Base-by-base conservation (phyloP, 2,888 invertebrate genomes). In the Hartigia nigra region DNA sequence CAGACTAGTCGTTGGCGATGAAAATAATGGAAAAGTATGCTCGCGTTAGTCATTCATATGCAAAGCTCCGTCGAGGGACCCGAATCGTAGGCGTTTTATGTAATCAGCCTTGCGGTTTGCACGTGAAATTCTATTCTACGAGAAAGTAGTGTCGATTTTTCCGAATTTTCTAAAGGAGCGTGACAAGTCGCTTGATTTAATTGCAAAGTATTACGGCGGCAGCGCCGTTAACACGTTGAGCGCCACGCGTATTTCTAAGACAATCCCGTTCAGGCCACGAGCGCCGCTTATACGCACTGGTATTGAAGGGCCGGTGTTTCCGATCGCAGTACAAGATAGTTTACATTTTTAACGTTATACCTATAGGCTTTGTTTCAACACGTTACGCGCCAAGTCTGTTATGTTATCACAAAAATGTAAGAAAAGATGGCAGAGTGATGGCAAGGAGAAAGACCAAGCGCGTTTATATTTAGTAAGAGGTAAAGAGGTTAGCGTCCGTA, bases 91-190 rank as follows among this genome's bases (percentile, higher is more conserved):
- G 31, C 31, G 12, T 31, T 34, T 32, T 14, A 78, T 31, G 14
- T n/a, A 74, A 9, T n/a, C 55, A 5, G 69, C 55, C 4, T 39
- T 12, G 9, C 55, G 86, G 34, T 86, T 85, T n/a, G 69, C 78
- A 1, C 83, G 82, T 0, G 86, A 86, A 78, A 78, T 82, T 3
- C 76, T 70, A 12, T 86, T 84, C 55, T 84, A 83, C 74, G 76
- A 77, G 12, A 76, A 75, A 11, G 31, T 86, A 1, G 32, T 82
- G 11, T 80, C 83, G 1, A 32, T 80, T 14, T 86, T 85, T 69
- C 70, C 78, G 11, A 69, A 83, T 32, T 75, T 82, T 0, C 14
- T 78, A 3, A 39, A 74, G 3, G 75, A 75, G 12, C 74, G 76
- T 36, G 76, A 36, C 3, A 74, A 75, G 14, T 36, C 70, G 2